Percentiles rank a stretch among this genome's conserved stretches.
These are phyloP conservation scores for Tricholauxania praeusta DNA, from an alignment of 2,888 invertebrate species.

Conservation along the genomic window DNA sequence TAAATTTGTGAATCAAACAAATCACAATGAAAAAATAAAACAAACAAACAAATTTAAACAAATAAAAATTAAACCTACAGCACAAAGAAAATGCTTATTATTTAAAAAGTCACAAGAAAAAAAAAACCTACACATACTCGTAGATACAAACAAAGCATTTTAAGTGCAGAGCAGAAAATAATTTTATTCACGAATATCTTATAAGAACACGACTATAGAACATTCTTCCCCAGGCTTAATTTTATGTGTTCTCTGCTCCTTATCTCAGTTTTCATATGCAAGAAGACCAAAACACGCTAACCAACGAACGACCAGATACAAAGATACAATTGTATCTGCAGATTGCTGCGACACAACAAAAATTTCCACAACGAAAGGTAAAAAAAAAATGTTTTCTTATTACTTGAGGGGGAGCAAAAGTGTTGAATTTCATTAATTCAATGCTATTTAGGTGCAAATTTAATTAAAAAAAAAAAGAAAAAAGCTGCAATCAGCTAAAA, in stretches of 20 bases:
- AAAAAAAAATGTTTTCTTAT: too few species aligned
- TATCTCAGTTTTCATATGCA: too few species aligned
- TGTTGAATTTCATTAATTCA: too few species aligned
- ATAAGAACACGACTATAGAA: not conserved
- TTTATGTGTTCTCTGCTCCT: too few species aligned
- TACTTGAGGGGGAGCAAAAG: too few species aligned
- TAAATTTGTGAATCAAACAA: too few species aligned
- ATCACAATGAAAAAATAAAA: not conserved
- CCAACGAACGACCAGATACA: slow-evolving; percentile 15
- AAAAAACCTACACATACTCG: not conserved
- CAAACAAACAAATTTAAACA: not conserved
- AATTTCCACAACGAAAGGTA: too few species aligned
- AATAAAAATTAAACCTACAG: not conserved
- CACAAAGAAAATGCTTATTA: not conserved
- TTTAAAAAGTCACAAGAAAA: slow-evolving; percentile 43
- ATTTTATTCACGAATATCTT: not conserved
- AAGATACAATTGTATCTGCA: slow-evolving; percentile 12
- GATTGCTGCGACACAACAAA: too few species aligned
- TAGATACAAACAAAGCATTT: slow-evolving; percentile 2
- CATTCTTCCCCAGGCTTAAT: too few species aligned
- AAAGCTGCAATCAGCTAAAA: too few species aligned
- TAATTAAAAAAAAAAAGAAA: too few species aligned
- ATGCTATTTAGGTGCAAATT: too few species aligned
- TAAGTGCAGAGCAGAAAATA: not conserved
- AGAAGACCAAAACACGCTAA: not conserved